Conservation (phyloP, 2,797 vertebrate species). For the Tenualosa thibaudeaui region DNA sequence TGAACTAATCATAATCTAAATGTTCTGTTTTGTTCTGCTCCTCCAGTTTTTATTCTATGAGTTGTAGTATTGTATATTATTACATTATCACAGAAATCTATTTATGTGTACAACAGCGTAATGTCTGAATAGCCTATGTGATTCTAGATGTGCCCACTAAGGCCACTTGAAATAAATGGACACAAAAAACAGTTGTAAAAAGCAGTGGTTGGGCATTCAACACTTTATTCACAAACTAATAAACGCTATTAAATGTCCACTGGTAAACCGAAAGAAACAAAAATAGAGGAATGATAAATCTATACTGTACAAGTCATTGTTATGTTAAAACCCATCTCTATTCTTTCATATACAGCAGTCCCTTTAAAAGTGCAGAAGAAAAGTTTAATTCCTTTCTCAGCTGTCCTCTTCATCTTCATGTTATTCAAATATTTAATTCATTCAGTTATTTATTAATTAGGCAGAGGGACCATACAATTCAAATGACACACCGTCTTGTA, state of each 20-base stretch:
- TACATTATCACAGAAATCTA: neutral
- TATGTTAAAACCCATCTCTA: slow-evolving; percentile 53
- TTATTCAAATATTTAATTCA: neutral
- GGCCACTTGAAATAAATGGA: slow-evolving; percentile 4
- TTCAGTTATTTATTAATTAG: slow-evolving; percentile 21
- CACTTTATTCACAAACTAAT: slow-evolving; percentile 83
- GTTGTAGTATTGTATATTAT: too few relatives aligned
- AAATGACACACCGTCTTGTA: slow-evolving; percentile 42
- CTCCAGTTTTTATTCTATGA: too few relatives aligned
- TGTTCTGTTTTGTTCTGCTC: too few relatives aligned
- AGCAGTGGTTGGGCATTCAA: slow-evolving; percentile 65
- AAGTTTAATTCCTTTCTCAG: slow-evolving; percentile 20
- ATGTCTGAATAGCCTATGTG: neutral
- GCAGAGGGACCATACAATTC: slow-evolving; percentile 24
- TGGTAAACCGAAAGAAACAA: slow-evolving; percentile 57
- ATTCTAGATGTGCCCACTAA: neutral
- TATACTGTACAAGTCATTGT: slow-evolving; percentile 64
- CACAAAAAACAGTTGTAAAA: slow-evolving; percentile 35
- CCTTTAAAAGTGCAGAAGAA: slow-evolving; percentile 50
- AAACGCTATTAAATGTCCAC: slow-evolving; percentile 65
- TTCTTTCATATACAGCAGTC: slow-evolving; percentile 47
- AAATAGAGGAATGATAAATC: slow-evolving; percentile 68
- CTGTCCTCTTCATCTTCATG: slow-evolving; percentile 23
- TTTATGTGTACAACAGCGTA: neutral
- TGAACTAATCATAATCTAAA: too few relatives aligned